Percentiles rank a stretch among this genome's conserved stretches.
phyloP scores from a whole-genome alignment of 2,113 vertebrate genomes.

The Dolichallabes microphthalmus region DNA sequence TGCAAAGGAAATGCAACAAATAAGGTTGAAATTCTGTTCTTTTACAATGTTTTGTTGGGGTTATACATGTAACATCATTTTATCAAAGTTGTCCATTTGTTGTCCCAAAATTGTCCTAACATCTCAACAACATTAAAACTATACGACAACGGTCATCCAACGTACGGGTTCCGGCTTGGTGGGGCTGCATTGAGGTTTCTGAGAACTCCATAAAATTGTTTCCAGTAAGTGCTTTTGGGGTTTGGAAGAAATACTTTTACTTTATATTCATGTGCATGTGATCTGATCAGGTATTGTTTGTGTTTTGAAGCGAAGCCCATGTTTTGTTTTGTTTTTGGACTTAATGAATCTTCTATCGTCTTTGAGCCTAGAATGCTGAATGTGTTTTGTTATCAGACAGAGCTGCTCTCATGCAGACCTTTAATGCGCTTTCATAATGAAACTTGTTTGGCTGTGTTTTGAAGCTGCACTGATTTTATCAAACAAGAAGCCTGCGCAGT shows the following conservation, averaged over 20 bases:
- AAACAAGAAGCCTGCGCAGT: not conserved
- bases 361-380: not conserved
- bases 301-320: not conserved
- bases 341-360: not conserved
- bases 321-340: not conserved
- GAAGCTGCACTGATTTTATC: conserved; percentile 7
- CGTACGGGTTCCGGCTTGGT: too few relatives aligned
- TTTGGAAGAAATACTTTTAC: not conserved
- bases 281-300: not conserved
- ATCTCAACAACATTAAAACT: too few relatives aligned
- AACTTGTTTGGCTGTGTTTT: not conserved
- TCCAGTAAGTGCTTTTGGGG: not conserved
- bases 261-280: not conserved
- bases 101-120: too few relatives aligned
- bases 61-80: too few relatives aligned
- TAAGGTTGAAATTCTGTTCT: too few relatives aligned
- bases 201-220: not conserved
- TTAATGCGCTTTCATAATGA: conserved; percentile 11
- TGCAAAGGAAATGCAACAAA: too few relatives aligned
- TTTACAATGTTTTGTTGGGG: too few relatives aligned
- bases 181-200: not conserved
- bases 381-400: not conserved
- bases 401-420: not conserved
- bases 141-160: too few relatives aligned
- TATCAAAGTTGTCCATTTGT: too few relatives aligned